Base-by-base conservation (phyloP, 2,888 invertebrate species). In the Apamea sordens region DNA sequence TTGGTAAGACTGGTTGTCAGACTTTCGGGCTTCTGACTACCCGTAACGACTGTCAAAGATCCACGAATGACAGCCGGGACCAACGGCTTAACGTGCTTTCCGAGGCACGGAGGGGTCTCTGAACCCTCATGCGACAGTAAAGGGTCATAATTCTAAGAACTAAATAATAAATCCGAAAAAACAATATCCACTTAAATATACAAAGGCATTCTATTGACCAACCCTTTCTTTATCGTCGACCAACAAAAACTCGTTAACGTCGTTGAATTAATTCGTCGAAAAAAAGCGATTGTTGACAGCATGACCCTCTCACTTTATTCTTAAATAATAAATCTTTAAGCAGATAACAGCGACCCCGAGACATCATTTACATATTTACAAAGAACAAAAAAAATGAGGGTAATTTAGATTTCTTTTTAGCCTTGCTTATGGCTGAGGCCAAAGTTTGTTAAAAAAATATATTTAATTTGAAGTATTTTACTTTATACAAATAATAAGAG, bases 211-310 rank as follows among this genome's bases (percentile, higher is more conserved):
- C 56, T 73, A 73, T 76, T 64, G 73, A 73, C 69, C 68, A 77
- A 78, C 77, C 76, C 77, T 77, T 84, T 65, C n/a, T 78, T 53
- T 70, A 79, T 24, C 56, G 18, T 53, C 7, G 8, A 4, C 63
- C 21, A 76, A 88, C 80, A 83, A 87, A 83, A 80, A 77, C 84
- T 79, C 77, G 81, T 88, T 88, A 85, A 84, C 76, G 75, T 83
- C 77, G 77, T 88, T 84, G 84, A 91, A 92, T 91, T 91, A 90
- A 91, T 88, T 89, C 86, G 73, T 82, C 67, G 83, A 87, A 87
- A 84, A 88, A 90, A 92, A 91, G 86, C 84, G 88, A 84, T 85
- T 89, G 91, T 90, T 89, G 91, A 90, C 90, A 90, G 88, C 84
- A 90, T 90, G 89, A 89, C 89, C 89, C 89, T 88, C 89, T 85